These are phyloP conservation scores for Mustelus asterias DNA, from an alignment of 2,113 vertebrate genomes.

Conservation along the genomic window DNA sequence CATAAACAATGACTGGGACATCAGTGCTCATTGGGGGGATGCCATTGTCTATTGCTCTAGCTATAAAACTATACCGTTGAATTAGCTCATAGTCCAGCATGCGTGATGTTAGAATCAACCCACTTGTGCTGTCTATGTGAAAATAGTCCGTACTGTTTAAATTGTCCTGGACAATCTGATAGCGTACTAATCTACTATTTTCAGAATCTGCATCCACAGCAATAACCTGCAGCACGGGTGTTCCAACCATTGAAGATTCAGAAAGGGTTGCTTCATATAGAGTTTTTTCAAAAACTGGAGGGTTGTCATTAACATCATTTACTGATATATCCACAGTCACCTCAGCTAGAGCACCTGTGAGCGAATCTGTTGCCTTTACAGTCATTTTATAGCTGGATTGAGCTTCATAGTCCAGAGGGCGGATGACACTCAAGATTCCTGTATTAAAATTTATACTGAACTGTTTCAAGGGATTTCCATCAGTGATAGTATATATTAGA, in stretches of 20 bases:
- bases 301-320: slow-evolving; percentile 87
- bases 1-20: slow-evolving; percentile 72
- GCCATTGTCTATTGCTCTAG: slow-evolving; percentile 84
- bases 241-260: slow-evolving; percentile 89
- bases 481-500: slow-evolving; percentile 89
- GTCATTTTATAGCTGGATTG: slow-evolving; percentile 71
- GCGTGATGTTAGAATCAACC: slow-evolving; percentile 86
- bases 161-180: slow-evolving; percentile 83
- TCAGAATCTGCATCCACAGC: slow-evolving; percentile 81
- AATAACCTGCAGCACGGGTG: slow-evolving; percentile 83
- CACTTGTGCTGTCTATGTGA: slow-evolving; percentile 90
- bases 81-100: slow-evolving; percentile 83
- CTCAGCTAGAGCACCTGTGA: slow-evolving; percentile 86
- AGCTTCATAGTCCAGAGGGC: slow-evolving; percentile 79
- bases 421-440: slow-evolving; percentile 81
- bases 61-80: slow-evolving; percentile 73
- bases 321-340: slow-evolving; percentile 81
- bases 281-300: slow-evolving; percentile 74
- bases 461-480: slow-evolving; percentile 79
- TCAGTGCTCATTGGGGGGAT: slow-evolving; percentile 83
- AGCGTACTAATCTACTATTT: slow-evolving; percentile 77
- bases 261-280: slow-evolving; percentile 77
- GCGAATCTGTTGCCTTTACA: slow-evolving; percentile 82
- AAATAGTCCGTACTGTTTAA: slow-evolving; percentile 92
- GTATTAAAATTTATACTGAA: slow-evolving; percentile 95